Conservation (phyloP, 2,797 vertebrate genomes). For the Aratinga solstitialis region DNA sequence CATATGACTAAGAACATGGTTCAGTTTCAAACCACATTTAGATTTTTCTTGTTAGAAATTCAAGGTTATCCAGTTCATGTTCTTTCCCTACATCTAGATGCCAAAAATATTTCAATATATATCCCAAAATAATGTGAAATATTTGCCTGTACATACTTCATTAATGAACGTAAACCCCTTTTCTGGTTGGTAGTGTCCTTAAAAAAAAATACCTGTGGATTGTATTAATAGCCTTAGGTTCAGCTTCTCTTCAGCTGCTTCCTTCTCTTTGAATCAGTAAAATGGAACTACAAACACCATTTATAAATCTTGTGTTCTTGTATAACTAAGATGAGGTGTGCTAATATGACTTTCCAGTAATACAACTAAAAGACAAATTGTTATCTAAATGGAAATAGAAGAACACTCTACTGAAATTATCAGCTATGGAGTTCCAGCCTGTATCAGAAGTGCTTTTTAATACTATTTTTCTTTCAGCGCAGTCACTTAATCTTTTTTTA, state of each 20-base stretch:
- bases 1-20: not conserved
- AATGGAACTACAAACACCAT: not conserved
- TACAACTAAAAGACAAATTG: not conserved
- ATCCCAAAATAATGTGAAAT: not conserved
- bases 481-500: not conserved
- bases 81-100: not conserved
- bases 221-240: not conserved
- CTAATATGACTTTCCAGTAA: not conserved
- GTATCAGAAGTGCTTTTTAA: not conserved
- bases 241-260: not conserved
- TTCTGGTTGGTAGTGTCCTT: not conserved
- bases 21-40: not conserved
- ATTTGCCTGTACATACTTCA: not conserved
- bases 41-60: not conserved
- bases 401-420: not conserved
- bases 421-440: not conserved
- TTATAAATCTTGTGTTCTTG: not conserved
- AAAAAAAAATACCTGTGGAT: not conserved
- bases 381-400: not conserved
- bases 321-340: not conserved
- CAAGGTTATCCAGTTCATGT: not conserved
- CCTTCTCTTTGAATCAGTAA: not conserved
- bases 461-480: not conserved
- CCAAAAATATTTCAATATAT: not conserved
- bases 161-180: not conserved